A percentile compares a stretch with the other conserved stretches of the same genome.
Evolutionary conservation across 1,140 invertebrate species (phyloP).

Genomic region (Centruroides sculpturatus): DNA sequence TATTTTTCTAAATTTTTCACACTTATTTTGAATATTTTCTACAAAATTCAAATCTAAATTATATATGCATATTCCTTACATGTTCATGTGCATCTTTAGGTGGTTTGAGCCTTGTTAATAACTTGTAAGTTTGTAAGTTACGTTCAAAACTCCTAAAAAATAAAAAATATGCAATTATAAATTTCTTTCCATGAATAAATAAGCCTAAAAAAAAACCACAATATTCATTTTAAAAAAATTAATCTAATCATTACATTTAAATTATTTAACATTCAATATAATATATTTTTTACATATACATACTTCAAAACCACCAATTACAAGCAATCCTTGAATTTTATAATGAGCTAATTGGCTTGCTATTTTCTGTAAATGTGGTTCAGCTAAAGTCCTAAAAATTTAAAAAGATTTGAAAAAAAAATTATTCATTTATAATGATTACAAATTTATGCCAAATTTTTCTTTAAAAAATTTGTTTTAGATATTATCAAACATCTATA

Average conservation of each 20-base stretch:
- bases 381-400: slow-evolving; percentile 46
- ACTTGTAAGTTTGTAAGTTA: slow-evolving; percentile 92
- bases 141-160: slow-evolving; percentile 60
- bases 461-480: background rate
- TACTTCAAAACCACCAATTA: slow-evolving; percentile 84
- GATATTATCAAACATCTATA: background rate
- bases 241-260: background rate
- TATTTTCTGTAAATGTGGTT: slow-evolving; percentile 44
- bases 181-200: too few relatives aligned
- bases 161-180: background rate
- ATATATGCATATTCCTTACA: background rate
- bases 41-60: too few relatives aligned
- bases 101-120: slow-evolving; percentile 84
- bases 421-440: background rate
- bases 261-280: background rate
- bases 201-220: slow-evolving; percentile 32
- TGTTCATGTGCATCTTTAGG: slow-evolving; percentile 37
- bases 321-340: slow-evolving; percentile 78
- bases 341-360: slow-evolving; percentile 53
- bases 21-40: too few relatives aligned
- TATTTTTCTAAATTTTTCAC: too few relatives aligned
- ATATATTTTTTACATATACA: background rate
- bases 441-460: background rate
- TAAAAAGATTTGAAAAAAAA: too few relatives aligned
- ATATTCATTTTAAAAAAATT: background rate